Conservation (phyloP, 2,113 vertebrate species). For the Thalassoma bifasciatum region DNA sequence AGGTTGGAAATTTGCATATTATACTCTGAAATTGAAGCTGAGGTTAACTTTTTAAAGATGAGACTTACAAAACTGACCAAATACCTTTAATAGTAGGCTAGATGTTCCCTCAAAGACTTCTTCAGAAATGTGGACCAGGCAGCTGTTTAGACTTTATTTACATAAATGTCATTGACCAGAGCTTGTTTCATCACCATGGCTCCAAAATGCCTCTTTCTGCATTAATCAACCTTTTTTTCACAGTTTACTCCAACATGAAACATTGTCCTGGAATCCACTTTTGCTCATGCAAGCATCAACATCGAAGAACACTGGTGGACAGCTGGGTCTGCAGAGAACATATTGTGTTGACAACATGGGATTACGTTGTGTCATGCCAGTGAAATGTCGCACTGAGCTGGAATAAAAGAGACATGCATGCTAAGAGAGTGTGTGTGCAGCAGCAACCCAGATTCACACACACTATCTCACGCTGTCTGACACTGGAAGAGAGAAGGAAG, state of each 20-base stretch:
- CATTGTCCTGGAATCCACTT: not conserved
- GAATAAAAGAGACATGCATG: not conserved
- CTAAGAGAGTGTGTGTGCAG: not conserved
- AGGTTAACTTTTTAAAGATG: too few relatives aligned
- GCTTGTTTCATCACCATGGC: too few relatives aligned
- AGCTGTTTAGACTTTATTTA: not conserved
- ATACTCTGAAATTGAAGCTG: too few relatives aligned
- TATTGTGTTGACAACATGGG: not conserved
- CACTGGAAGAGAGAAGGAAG: not conserved
- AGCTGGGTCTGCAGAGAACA: not conserved
- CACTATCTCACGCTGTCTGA: not conserved
- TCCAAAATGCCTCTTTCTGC: not conserved
- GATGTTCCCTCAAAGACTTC: too few relatives aligned
- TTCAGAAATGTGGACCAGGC: not conserved
- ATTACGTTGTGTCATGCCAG: not conserved
- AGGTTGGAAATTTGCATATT: too few relatives aligned
- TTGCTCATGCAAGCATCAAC: not conserved
- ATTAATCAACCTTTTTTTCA: not conserved
- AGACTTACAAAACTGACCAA: too few relatives aligned
- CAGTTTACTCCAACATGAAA: not conserved
- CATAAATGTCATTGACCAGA: too few relatives aligned
- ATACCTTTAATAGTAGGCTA: too few relatives aligned
- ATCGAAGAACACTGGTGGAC: not conserved
- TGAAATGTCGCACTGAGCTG: conserved; percentile 2
- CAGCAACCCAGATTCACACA: conserved; percentile 9